phyloP scores from a whole-genome alignment of 2,113 vertebrate species.

The Ictidomys tridecemlineatus region DNA sequence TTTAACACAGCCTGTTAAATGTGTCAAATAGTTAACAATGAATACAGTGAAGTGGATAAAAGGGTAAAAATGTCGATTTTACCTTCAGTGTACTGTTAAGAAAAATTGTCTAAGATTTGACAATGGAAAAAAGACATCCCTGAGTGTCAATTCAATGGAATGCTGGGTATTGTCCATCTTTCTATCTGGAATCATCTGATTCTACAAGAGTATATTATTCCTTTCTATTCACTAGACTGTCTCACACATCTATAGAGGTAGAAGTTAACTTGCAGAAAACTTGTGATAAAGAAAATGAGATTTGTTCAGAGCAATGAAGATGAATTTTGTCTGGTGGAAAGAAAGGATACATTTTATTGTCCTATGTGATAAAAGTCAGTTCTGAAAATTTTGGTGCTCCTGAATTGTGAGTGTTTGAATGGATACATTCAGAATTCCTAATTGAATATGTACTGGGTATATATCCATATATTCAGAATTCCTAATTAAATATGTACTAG shows the following conservation, averaged over 20 bases:
- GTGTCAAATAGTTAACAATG: background rate
- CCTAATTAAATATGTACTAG: background rate
- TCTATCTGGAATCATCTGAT: background rate
- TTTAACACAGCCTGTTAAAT: background rate
- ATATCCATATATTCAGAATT: background rate
- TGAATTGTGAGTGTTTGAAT: background rate
- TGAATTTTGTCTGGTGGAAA: background rate
- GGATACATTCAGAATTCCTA: background rate
- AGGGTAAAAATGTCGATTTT: background rate
- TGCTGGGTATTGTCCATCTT: background rate
- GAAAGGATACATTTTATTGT: background rate
- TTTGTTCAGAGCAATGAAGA: background rate
- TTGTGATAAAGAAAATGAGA: background rate
- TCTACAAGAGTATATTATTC: background rate
- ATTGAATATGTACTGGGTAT: background rate
- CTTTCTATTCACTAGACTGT: background rate
- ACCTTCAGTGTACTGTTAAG: background rate
- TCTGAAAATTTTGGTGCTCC: background rate
- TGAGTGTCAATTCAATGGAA: background rate
- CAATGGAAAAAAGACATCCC: background rate
- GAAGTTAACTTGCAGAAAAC: background rate
- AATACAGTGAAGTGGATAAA: background rate
- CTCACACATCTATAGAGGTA: background rate
- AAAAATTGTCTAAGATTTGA: background rate
- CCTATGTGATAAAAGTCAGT: background rate